Evolutionary conservation across 2,797 vertebrate genomes (phyloP).

Genomic region (Pterois miles): DNA sequence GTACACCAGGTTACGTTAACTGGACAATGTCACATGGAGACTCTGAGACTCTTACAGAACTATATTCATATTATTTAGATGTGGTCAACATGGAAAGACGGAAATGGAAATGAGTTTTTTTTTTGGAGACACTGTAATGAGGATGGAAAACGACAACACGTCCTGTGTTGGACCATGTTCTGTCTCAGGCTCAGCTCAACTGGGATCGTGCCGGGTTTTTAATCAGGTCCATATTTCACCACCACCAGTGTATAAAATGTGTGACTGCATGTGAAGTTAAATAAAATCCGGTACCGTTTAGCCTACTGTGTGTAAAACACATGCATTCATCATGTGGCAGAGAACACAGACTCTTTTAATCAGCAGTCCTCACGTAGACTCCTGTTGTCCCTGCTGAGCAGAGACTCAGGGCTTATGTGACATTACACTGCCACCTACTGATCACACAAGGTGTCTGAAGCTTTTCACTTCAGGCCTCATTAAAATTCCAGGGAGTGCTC

Average conservation of each 20-base stretch:
- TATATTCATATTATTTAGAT: not conserved
- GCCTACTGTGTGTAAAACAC: not conserved
- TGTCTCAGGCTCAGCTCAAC: not conserved
- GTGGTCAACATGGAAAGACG: too few species aligned
- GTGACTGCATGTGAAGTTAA: not conserved
- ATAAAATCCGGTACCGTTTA: not conserved
- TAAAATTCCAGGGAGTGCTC: not conserved
- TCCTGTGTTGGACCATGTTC: not conserved
- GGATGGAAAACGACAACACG: not conserved
- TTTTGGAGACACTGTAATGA: not conserved
- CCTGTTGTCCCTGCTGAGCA: not conserved
- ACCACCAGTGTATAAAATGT: not conserved
- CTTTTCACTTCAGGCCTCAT: not conserved
- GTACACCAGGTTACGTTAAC: not conserved
- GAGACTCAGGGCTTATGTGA: not conserved
- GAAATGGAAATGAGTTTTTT: too few species aligned
- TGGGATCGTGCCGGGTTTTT: not conserved
- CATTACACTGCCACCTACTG: conserved; percentile 23
- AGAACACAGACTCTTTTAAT: not conserved
- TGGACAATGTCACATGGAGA: not conserved
- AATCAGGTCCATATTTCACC: not conserved
- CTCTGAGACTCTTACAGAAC: not conserved
- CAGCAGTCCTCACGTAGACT: not conserved
- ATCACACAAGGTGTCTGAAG: not conserved
- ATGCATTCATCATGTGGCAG: not conserved